These are phyloP conservation scores for Petromus typicus DNA, from an alignment of 2,113 vertebrate species.

Conservation along the genomic window DNA sequence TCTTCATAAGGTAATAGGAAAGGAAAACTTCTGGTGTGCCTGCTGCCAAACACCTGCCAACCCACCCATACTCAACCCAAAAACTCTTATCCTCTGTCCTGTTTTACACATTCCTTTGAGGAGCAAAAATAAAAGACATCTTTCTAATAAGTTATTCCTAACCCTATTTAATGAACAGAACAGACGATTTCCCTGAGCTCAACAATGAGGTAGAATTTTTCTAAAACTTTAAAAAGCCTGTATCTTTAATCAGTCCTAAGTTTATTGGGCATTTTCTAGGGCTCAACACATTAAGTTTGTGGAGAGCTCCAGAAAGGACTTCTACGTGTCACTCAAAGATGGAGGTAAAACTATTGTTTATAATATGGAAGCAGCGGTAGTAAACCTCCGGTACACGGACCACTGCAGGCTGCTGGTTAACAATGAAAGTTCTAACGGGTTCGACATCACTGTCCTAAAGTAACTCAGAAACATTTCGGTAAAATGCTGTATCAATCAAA, in stretches of 20 bases:
- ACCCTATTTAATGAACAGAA: slow-evolving; percentile 30
- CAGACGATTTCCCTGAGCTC: not conserved
- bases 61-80: not conserved
- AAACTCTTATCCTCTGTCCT: not conserved
- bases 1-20: slow-evolving; percentile 27
- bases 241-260: not conserved
- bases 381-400: not conserved
- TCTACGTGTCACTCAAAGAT: not conserved
- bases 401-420: not conserved
- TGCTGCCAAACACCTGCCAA: not conserved
- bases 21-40: not conserved
- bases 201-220: slow-evolving; percentile 31
- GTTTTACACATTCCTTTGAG: slow-evolving; percentile 27
- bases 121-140: slow-evolving; percentile 34
- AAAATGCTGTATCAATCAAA: slow-evolving; percentile 30
- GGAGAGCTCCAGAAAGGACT: not conserved
- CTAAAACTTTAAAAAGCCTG: slow-evolving; percentile 10
- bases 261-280: not conserved
- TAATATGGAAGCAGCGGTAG: not conserved
- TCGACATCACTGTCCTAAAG: not conserved
- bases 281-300: not conserved
- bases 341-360: not conserved
- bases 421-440: not conserved
- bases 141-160: slow-evolving; percentile 43
- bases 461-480: not conserved